A percentile compares a stretch with the other conserved stretches of the same genome.
phyloP scores from a whole-genome alignment of 2,888 invertebrate genomes.

The Campaea margaritaria region DNA sequence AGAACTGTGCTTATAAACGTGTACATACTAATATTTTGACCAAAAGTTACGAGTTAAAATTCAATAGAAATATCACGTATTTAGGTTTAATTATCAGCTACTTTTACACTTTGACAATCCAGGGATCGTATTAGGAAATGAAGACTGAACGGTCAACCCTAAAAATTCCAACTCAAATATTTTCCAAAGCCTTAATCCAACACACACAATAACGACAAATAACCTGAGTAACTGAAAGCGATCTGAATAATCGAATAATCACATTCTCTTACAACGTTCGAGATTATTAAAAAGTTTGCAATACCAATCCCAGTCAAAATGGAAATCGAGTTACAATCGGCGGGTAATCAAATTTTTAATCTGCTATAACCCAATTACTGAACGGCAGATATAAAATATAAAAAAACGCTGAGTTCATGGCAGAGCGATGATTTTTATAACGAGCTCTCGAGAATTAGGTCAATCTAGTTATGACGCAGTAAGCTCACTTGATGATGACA shows the following conservation, averaged over 20 bases:
- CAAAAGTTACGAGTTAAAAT: no score
- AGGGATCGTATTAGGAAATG: no score
- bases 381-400: constrained; percentile 39
- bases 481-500: constrained; percentile 46
- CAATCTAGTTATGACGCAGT: constrained; percentile 44
- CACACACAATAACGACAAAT: constrained; percentile 14
- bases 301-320: constrained; percentile 45
- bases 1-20: no score
- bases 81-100: no score
- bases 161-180: neutral
- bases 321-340: constrained; percentile 48
- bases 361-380: constrained; percentile 47
- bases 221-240: constrained; percentile 32
- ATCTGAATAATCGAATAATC: constrained; percentile 29
- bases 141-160: no score
- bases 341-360: constrained; percentile 48
- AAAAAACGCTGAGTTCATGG: constrained; percentile 28
- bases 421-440: constrained; percentile 46
- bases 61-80: no score
- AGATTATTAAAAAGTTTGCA: constrained; percentile 46
- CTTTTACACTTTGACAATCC: no score
- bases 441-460: constrained; percentile 50
- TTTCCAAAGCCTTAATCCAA: neutral
- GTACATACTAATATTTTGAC: no score
- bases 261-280: constrained; percentile 27